phyloP scores from a whole-genome alignment of 2,888 invertebrate species.

The Apodemia zela region DNA sequence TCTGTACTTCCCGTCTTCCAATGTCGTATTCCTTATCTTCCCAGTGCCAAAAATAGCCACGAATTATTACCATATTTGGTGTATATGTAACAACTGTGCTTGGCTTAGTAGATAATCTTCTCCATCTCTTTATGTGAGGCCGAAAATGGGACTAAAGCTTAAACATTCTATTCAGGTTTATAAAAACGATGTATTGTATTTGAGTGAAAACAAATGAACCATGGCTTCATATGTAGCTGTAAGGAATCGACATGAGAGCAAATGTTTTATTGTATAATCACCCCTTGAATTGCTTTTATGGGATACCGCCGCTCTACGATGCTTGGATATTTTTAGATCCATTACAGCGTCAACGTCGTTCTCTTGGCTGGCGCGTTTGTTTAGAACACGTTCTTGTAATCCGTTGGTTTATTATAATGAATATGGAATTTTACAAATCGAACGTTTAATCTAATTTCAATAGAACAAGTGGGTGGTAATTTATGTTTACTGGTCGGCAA shows the following conservation, averaged over 20 bases:
- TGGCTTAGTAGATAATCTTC: too few species aligned
- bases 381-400: conserved; percentile 3
- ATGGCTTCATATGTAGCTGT: conserved; percentile 1
- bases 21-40: too few species aligned
- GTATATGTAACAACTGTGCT: too few species aligned
- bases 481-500: not conserved
- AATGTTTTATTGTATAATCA: conserved; percentile 16
- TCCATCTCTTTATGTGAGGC: too few species aligned
- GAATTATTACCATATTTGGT: too few species aligned
- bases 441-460: conserved; percentile 1
- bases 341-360: conserved; percentile 8
- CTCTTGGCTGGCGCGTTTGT: not conserved
- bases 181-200: not conserved
- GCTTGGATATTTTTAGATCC: conserved; percentile 14
- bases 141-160: too few species aligned
- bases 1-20: too few species aligned
- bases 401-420: conserved; percentile 1
- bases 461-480: not conserved
- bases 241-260: not conserved
- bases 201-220: conserved; percentile 6
- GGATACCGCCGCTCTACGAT: conserved; percentile 8
- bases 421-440: conserved; percentile 11
- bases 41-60: too few species aligned
- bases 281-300: conserved; percentile 14
- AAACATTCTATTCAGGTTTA: too few species aligned